Evolutionary conservation across 2,113 vertebrate species (phyloP).

Genomic region (Panurus biarmicus): DNA sequence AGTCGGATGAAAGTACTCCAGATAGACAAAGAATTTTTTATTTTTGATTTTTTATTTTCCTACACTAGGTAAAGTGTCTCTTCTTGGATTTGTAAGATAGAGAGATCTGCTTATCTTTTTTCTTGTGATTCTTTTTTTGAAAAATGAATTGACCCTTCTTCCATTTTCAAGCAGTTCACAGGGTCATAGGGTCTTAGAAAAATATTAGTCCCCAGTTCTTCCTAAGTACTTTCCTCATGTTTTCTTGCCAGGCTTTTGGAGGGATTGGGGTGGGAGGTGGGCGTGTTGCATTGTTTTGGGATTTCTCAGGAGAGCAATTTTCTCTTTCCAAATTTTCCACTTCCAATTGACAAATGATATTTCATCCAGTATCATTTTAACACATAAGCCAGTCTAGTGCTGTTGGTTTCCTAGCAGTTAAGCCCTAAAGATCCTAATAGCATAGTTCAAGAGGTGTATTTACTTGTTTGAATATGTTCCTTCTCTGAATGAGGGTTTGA

Average conservation of each 20-base stretch:
- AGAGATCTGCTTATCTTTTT: not conserved
- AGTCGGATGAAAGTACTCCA: not conserved
- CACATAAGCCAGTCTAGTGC: not conserved
- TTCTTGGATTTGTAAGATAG: not conserved
- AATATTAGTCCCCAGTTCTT: not conserved
- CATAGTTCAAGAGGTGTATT: not conserved
- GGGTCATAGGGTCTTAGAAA: not conserved
- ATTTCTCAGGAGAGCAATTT: not conserved
- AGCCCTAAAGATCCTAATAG: not conserved
- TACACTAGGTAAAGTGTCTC: not conserved
- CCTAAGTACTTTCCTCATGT: not conserved
- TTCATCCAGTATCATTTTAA: not conserved
- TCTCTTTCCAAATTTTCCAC: conserved; percentile 10
- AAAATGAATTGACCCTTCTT: not conserved
- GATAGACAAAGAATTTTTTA: not conserved
- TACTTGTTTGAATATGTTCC: not conserved
- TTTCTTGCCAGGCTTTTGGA: not conserved
- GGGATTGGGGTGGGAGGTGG: not conserved
- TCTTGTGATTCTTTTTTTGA: not conserved
- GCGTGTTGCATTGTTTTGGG: not conserved
- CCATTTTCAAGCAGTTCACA: not conserved
- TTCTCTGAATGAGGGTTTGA: not conserved
- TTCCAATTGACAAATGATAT: not conserved
- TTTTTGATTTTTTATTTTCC: not conserved
- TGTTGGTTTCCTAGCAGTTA: not conserved